Conservation (phyloP, 2,797 vertebrate species). For the Tarsius wallacei region DNA sequence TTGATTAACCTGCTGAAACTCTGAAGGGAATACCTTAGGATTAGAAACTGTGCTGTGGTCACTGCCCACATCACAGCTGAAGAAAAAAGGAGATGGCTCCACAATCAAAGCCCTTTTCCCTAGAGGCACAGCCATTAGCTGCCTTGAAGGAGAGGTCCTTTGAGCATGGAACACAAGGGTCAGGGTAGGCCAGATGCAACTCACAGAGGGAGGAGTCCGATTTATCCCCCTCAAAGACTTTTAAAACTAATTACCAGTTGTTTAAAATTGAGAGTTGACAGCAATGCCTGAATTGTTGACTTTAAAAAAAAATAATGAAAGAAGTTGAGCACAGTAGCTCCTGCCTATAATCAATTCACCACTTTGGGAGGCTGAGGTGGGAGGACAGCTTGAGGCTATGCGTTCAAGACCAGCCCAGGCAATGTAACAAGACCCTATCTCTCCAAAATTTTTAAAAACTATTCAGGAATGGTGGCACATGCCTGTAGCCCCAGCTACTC, state of each 20-base stretch:
- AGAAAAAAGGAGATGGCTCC: background rate
- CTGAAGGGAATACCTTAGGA: background rate
- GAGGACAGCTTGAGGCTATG: background rate
- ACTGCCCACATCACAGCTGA: background rate
- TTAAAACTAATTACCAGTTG: background rate
- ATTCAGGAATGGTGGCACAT: background rate
- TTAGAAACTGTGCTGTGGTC: background rate
- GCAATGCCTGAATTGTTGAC: conserved; percentile 2
- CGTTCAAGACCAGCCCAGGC: background rate
- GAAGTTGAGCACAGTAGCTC: background rate
- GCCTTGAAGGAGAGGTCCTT: background rate
- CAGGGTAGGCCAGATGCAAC: background rate
- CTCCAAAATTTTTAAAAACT: background rate
- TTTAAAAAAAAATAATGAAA: background rate
- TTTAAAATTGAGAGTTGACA: conserved; percentile 19
- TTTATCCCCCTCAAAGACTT: background rate
- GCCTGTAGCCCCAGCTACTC: background rate
- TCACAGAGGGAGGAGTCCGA: background rate
- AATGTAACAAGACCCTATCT: background rate
- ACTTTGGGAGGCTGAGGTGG: background rate
- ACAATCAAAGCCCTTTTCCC: background rate
- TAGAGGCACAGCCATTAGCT: background rate
- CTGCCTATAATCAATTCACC: background rate
- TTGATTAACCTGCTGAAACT: background rate
- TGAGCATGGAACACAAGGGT: background rate